Evolutionary conservation across 2,113 vertebrate species (phyloP).

Genomic region (Calyptommatus sinebrachiatus): DNA sequence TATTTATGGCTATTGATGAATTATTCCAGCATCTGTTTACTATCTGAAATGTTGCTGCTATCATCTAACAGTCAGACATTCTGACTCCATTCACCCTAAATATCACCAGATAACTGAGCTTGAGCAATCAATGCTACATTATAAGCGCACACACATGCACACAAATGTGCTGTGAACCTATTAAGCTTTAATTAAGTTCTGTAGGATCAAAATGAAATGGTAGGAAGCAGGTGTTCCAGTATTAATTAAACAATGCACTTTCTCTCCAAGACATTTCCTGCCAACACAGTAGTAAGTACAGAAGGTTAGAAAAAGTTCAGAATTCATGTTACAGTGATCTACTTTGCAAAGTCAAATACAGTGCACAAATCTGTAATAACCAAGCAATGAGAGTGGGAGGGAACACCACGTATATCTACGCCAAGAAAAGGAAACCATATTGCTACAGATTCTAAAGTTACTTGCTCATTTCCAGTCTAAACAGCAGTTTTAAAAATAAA

Average conservation of each 20-base stretch:
- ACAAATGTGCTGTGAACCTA: constrained; percentile 48
- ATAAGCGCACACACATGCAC: background rate
- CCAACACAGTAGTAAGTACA: constrained; percentile 27
- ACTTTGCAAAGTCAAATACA: constrained; percentile 11
- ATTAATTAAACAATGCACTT: constrained; percentile 42
- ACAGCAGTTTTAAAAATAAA: background rate
- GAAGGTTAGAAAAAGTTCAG: constrained; percentile 32
- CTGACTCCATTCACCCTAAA: constrained; percentile 61
- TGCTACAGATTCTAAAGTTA: background rate
- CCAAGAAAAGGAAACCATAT: background rate
- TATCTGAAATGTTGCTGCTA: constrained; percentile 61
- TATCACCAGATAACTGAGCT: constrained; percentile 55
- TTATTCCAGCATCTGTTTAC: constrained; percentile 66
- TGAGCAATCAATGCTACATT: constrained; percentile 58
- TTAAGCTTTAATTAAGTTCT: constrained; percentile 62
- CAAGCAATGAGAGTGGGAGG: too few species aligned
- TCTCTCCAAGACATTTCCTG: constrained; percentile 28
- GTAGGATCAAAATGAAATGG: constrained; percentile 12
- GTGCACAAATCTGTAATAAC: background rate
- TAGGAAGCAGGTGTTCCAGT: constrained; percentile 45
- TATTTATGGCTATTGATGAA: constrained; percentile 62
- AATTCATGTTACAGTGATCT: constrained; percentile 23
- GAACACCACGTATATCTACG: constrained; percentile 12
- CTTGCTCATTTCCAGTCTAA: background rate
- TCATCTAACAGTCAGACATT: constrained; percentile 65